Evolutionary conservation across 2,797 vertebrate genomes (phyloP).

Genomic region (Gymnoscopelus microlampas): DNA sequence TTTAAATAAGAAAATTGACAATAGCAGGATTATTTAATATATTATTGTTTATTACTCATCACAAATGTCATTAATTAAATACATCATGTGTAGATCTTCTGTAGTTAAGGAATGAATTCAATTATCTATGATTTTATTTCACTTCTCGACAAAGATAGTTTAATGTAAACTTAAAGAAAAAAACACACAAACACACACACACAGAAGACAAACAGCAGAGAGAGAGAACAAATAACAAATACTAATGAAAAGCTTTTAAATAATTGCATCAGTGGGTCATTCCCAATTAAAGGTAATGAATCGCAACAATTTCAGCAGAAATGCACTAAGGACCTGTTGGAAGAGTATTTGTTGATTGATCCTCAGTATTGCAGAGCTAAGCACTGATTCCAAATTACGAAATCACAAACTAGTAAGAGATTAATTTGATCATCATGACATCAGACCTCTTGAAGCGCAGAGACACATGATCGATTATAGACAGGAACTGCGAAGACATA

Average conservation of each 20-base stretch:
- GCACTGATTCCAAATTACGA: slow-evolving; percentile 16
- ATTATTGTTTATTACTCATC: slow-evolving; percentile 86
- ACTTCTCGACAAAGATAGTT: slow-evolving; percentile 67
- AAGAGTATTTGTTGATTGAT: slow-evolving; percentile 16
- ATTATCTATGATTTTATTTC: slow-evolving; percentile 77
- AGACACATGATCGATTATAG: not conserved
- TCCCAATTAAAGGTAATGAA: slow-evolving; percentile 34
- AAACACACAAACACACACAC: slow-evolving; percentile 52
- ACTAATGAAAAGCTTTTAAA: slow-evolving; percentile 37
- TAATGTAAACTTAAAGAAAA: slow-evolving; percentile 82
- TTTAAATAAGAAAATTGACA: slow-evolving; percentile 6
- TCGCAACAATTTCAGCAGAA: slow-evolving; percentile 29
- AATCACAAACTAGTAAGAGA: slow-evolving; percentile 12
- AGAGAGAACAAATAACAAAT: slow-evolving; percentile 19
- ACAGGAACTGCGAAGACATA: slow-evolving; percentile 41
- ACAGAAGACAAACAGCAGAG: slow-evolving; percentile 36
- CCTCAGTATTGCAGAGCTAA: slow-evolving; percentile 30
- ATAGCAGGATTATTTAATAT: slow-evolving; percentile 73
- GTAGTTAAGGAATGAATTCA: slow-evolving; percentile 78
- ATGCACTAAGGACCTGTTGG: slow-evolving; percentile 31
- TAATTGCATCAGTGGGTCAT: slow-evolving; percentile 47
- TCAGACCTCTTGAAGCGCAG: slow-evolving; percentile 29
- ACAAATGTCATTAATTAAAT: slow-evolving; percentile 85
- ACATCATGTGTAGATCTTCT: slow-evolving; percentile 79
- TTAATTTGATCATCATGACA: slow-evolving; percentile 24